These are phyloP conservation scores for Nycteola revayana DNA, from an alignment of 2,888 invertebrate species.

Conservation along the genomic window DNA sequence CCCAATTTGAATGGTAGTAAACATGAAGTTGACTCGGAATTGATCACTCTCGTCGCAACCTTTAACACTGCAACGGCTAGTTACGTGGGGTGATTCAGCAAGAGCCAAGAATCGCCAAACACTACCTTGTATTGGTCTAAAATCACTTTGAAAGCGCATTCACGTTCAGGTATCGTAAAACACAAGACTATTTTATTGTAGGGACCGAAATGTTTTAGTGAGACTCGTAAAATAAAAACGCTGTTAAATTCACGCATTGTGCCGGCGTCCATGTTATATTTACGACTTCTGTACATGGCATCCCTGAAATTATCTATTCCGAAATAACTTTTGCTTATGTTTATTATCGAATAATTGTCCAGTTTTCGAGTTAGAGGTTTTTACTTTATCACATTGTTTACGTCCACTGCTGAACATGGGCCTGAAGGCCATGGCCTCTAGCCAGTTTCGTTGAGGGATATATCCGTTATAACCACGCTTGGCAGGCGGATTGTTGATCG, in stretches of 20 bases:
- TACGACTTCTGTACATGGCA: conserved; percentile 43
- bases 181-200: conserved; percentile 67
- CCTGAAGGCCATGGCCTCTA: too few species aligned
- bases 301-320: conserved; percentile 46
- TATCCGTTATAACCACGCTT: too few species aligned
- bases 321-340: conserved; percentile 30
- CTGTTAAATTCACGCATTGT: conserved; percentile 73
- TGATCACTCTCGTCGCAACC: conserved; percentile 23
- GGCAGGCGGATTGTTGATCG: too few species aligned
- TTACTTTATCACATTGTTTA: too few species aligned
- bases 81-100: conserved; percentile 34
- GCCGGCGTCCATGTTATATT: conserved; percentile 53
- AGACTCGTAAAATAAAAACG: conserved; percentile 70
- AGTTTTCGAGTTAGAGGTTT: conserved; percentile 1
- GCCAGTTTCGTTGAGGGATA: too few species aligned
- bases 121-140: conserved; percentile 33
- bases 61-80: conserved; percentile 21
- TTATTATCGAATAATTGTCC: conserved; percentile 17
- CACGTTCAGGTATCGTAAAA: conserved; percentile 66
- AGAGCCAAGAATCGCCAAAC: conserved; percentile 36
- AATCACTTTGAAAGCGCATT: conserved; percentile 63
- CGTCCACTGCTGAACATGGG: too few species aligned
- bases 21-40: conserved; percentile 12
- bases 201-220: conserved; percentile 71
- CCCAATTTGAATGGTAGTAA: conserved; percentile 37